Evolutionary conservation across 2,888 invertebrate species (phyloP), one percentile per base, ranked within the genome.

Genomic region (Orchesella flavescens): DNA sequence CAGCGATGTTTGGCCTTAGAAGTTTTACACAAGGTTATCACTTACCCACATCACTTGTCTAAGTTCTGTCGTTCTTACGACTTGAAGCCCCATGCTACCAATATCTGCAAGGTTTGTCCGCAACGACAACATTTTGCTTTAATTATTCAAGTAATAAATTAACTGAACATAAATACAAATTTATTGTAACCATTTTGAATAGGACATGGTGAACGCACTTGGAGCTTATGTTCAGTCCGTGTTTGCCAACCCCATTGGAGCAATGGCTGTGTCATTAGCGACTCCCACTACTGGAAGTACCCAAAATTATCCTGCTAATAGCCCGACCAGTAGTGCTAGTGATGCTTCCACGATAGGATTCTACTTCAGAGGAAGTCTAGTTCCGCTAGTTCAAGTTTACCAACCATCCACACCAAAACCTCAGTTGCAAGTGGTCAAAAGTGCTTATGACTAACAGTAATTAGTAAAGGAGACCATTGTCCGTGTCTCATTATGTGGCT

Each of bases 51-150:
- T 88, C 91, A 98, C 19, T 91, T 98, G 88, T 95, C 94, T 89
- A 95, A 96, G 69, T 97, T 99, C 91, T 98, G 98, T 90, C 94
- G 95, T 90, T 96, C 96, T 87, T 99, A 99, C 90, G 99, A 99
- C 91, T 93, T 98, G 91, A 96, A 97, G 89, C 95, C 96, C 86
- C 96, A 96, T 91, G 95, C 96, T 0, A 96, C 96, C 10, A 96
- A 96, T 90, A 96, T 96, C 89, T 88, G 88, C 84, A 88, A 88
- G 74, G 87, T 86, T 71, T 49, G 13, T 4, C 7, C 2, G 7
- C 7, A 34, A 2, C 34, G 3, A 34, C 34, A 34, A 34, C n/a
- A n/a, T n/a, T n/a, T n/a, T n/a, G n/a, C n/a, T n/a, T n/a, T n/a
- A n/a, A 44, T 12, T 44, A 9, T 44, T 44, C 12, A 44, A 44